Evolutionary conservation across 2,797 vertebrate genomes (phyloP).

Genomic region (Gorsachius magnificus): DNA sequence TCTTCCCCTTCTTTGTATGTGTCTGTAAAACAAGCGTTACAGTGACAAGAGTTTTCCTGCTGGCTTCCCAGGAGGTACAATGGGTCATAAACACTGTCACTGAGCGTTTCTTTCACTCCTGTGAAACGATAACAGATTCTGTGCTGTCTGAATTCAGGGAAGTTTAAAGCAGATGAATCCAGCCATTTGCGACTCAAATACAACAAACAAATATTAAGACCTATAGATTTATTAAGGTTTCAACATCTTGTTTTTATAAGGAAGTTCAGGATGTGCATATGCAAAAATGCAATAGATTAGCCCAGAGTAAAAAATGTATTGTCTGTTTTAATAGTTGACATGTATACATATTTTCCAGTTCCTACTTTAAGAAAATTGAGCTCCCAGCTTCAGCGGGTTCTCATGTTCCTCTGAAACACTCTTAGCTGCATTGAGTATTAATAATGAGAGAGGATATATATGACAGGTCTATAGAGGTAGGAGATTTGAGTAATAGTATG

Average conservation of each 20-base stretch:
- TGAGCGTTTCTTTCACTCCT: not conserved
- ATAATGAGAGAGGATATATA: not conserved
- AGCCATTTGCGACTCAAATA: not conserved
- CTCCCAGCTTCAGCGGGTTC: not conserved
- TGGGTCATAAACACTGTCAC: not conserved
- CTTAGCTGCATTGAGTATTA: not conserved
- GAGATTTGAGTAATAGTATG: not conserved
- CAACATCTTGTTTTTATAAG: not conserved
- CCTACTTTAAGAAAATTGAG: not conserved
- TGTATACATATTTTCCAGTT: not conserved
- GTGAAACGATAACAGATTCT: not conserved
- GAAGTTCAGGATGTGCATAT: not conserved
- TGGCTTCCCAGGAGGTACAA: not conserved
- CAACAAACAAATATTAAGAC: not conserved
- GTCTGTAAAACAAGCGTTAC: not conserved
- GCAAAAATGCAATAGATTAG: not conserved
- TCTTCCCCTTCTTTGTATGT: not conserved
- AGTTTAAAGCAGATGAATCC: not conserved
- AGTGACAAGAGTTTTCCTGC: not conserved
- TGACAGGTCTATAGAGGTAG: not conserved
- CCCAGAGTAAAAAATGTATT: not conserved
- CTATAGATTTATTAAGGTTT: not conserved
- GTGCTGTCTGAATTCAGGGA: not conserved
- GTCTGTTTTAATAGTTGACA: not conserved
- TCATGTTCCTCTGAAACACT: not conserved